Evolutionary conservation across 2,888 invertebrate species (phyloP), one percentile per base, ranked within the genome.

Genomic region (Cosmopolites sordidus): DNA sequence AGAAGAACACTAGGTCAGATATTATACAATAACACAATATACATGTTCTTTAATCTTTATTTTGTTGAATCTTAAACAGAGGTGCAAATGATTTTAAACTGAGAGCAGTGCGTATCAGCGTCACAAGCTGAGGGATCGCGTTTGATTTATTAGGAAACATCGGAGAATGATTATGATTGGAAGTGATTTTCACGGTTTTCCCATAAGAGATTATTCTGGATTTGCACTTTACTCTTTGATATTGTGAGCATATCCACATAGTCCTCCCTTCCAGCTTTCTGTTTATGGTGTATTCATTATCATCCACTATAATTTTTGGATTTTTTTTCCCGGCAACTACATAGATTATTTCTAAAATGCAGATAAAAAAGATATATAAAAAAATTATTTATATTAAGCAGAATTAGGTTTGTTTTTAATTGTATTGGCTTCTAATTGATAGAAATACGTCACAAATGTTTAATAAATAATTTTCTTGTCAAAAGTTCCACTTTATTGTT

Each of bases 231-330:
- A 54, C 56, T 53, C 63, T 66, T 37, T 47, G 58, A 43, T 64
- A 64, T 14, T 58, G 58, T 0, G 56, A 60, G 43, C 67, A 67
- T 9, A 62, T 55, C 67, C 67, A 67, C 57, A 64, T 60, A 3
- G 66, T 66, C 33, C 51, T 58, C 17, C 54, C 51, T 5, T 38
- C 55, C 4, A 49, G 42, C 54, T 63, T 64, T 15, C 53, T 52
- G 43, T 64, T 62, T 4, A 66, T 53, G 2, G 62, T 55, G 39
- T 63, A 68, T 29, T 64, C 64, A 49, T 64, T 58, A 39, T 63
- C 49, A 14, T 63, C 61, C 16, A 66, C 39, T 2, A 67, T 60
- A 2, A 68, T 58, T 59, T 64, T 63, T 14, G 65, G 65, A 43
- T 64, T 56, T 29, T 64, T 64, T n/a, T 43, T 52, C 6, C 63